Evolutionary conservation across 2,888 invertebrate genomes (phyloP).

Genomic region (Metacarcinus magister): DNA sequence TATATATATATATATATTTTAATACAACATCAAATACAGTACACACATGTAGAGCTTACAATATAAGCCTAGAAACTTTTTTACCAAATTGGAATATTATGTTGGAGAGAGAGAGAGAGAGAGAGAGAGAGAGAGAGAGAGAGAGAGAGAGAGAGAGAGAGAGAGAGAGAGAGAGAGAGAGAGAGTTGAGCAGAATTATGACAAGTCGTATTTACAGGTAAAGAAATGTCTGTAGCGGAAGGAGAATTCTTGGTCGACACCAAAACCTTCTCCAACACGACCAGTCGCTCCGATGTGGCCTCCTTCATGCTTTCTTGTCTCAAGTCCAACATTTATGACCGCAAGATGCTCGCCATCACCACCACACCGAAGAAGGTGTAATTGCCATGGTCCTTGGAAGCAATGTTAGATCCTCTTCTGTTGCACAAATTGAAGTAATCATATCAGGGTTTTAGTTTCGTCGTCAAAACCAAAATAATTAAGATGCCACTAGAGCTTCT

Average conservation of each 20-base stretch:
- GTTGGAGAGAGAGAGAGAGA: too few species aligned
- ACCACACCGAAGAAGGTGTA: slow-evolving; percentile 52
- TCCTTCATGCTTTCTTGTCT: slow-evolving; percentile 81
- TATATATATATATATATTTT: too few species aligned
- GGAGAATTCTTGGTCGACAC: slow-evolving; percentile 64
- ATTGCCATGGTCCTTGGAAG: not conserved
- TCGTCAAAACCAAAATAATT: too few species aligned
- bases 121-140: too few species aligned
- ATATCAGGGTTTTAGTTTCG: not conserved
- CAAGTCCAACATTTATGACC: slow-evolving; percentile 66
- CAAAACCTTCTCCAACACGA: slow-evolving; percentile 60
- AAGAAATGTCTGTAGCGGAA: slow-evolving; percentile 68
- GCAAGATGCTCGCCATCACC: slow-evolving; percentile 78
- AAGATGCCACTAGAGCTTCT: too few species aligned
- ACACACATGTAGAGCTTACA: too few species aligned
- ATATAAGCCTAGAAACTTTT: too few species aligned
- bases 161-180: not conserved
- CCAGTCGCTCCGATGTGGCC: slow-evolving; percentile 82
- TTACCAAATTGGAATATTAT: too few species aligned
- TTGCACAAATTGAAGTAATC: not conserved
- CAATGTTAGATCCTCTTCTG: not conserved
- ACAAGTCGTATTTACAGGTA: not conserved
- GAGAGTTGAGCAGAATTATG: not conserved
- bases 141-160: slow-evolving; percentile 7
- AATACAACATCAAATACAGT: too few species aligned